A percentile compares a stretch with the other conserved stretches of the same genome.
phyloP scores from a whole-genome alignment of 2,888 invertebrate genomes.

The Bombylius major region DNA sequence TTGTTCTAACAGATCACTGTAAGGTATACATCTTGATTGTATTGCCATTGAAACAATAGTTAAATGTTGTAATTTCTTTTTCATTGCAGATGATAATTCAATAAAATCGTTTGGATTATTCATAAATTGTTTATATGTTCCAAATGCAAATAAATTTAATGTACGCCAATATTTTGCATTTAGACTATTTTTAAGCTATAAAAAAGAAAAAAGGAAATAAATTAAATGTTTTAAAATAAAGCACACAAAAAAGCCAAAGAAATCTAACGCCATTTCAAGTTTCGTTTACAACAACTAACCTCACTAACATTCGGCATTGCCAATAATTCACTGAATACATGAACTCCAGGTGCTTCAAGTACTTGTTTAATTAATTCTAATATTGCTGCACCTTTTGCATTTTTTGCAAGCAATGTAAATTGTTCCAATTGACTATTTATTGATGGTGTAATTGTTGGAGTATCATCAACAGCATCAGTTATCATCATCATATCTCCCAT shows the following conservation, averaged over 20 bases:
- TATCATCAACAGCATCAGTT: neutral
- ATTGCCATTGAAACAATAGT: conserved; percentile 90
- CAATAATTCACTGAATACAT: conserved; percentile 88
- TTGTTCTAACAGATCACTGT: conserved; percentile 70
- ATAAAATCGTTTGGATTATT: conserved; percentile 60
- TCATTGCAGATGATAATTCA: conserved; percentile 65
- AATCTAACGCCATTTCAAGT: too few species aligned
- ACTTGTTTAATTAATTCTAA: conserved; percentile 87
- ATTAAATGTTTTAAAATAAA: neutral
- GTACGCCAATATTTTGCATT: conserved; percentile 68
- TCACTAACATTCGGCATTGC: conserved; percentile 86
- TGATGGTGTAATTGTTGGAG: neutral
- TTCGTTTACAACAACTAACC: conserved; percentile 47
- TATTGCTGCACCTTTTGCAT: too few species aligned
- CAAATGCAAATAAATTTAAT: conserved; percentile 86
- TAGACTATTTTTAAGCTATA: conserved; percentile 54
- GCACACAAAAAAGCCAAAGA: neutral
- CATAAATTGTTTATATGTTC: conserved; percentile 82
- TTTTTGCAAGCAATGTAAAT: conserved; percentile 73
- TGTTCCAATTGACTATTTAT: conserved; percentile 65
- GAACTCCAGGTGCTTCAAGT: conserved; percentile 81
- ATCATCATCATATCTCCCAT: neutral
- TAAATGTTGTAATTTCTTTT: conserved; percentile 84
- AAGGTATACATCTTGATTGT: conserved; percentile 84
- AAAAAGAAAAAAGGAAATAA: conserved; percentile 17